Conservation (phyloP, 2,113 vertebrate genomes). For the Eubucco bourcierii region DNA sequence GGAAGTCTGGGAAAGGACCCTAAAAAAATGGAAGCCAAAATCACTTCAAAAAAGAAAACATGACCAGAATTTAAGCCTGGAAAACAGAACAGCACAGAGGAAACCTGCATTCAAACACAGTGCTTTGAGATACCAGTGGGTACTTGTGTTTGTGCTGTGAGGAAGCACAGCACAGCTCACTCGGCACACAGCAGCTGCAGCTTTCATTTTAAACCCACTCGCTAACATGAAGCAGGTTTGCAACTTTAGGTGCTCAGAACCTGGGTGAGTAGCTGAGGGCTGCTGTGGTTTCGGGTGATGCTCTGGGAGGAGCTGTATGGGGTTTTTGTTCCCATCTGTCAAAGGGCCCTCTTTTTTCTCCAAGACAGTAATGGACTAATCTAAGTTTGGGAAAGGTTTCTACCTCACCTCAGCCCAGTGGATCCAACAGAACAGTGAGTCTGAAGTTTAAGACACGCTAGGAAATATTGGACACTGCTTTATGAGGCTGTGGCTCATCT, state of each 20-base stretch:
- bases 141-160: not conserved
- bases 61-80: not conserved
- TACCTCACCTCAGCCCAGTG: not conserved
- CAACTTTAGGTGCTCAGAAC: not conserved
- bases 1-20: not conserved
- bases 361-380: not conserved
- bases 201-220: not conserved
- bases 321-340: not conserved
- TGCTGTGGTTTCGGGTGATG: rapidly evolving
- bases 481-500: not conserved
- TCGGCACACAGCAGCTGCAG: not conserved
- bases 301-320: rapidly evolving
- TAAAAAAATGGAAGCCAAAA: not conserved
- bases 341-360: not conserved
- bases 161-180: not conserved
- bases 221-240: not conserved
- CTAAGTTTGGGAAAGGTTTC: not conserved
- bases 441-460: no score
- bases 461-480: rapidly evolving
- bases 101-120: not conserved
- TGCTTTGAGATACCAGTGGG: not conserved
- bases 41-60: rapidly evolving
- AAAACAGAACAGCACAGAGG: not conserved
- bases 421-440: not conserved
- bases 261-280: not conserved